Evolutionary conservation across 2,797 vertebrate genomes (phyloP), one percentile per base, ranked within the genome.

Genomic region (Paedocypris micromegethes): DNA sequence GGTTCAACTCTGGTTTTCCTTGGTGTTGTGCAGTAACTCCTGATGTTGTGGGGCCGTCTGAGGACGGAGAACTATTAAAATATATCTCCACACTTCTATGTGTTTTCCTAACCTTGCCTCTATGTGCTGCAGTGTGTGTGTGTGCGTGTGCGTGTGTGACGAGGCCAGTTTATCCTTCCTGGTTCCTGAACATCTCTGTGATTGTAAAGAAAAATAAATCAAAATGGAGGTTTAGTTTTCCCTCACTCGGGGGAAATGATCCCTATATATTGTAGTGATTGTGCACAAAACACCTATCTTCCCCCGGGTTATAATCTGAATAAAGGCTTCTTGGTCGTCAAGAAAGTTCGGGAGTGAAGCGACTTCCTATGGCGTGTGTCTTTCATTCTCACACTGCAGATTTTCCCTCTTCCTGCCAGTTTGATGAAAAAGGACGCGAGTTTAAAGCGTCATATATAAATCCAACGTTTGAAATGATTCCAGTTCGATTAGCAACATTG

Each of bases 1-100:
- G 92, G 89, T 89, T 92, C 83, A 84, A 85, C 84, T 47, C 86
- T 86, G 86, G 44, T 88, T 90, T 88, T 89, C 87, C 65, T 81
- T 86, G 78, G 88, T 72, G 72, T 88, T 89, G 91, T 93, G 90
- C 90, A 93, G 91, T 91, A 91, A 88, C 85, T 86, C 87, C 86
- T 93, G 88, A 88, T 49, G 81, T 85, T 79, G 87, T 91, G 91
- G 81, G 83, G 85, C 80, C 87, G 91, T 92, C 93, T 81, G 79
- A 72, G 68, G 81, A 90, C 90, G 90, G 88, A 88, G 88, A 86
- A 82, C 82, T 81, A 80, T 82, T 65, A 88, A 86, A 61, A 68
- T 59, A 47, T 58, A 51, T 55, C 87, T 89, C 89, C 87, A 88
- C 88, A 86, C 82, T 81, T 83, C 85, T 87, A 89, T 91, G 89